Evolutionary conservation across 2,113 vertebrate species (phyloP).

Genomic region (Scatophagus argus): DNA sequence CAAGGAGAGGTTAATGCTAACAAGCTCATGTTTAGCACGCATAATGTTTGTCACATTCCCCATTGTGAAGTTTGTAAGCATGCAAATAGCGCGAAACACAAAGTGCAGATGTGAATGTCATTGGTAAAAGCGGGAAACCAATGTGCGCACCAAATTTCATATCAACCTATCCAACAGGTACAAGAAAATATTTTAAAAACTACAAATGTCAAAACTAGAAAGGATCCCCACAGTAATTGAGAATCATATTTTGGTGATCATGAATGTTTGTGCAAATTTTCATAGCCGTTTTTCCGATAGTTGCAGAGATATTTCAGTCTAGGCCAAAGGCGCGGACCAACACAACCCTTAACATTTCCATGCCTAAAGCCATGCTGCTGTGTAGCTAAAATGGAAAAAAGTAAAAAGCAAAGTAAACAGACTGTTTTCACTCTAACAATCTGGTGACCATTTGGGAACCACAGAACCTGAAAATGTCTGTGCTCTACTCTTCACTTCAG

Average conservation of each 20-base stretch:
- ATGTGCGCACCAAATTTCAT: no score
- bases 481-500: neutral
- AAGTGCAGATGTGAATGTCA: no score
- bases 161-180: no score
- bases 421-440: neutral
- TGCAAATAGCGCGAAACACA: no score
- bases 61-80: no score
- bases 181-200: no score
- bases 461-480: no score
- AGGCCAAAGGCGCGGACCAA: neutral
- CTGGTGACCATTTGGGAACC: neutral
- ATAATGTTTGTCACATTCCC: neutral
- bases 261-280: neutral
- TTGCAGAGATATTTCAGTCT: neutral
- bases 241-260: neutral
- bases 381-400: neutral
- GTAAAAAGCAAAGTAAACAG: no score
- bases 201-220: neutral
- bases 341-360: neutral
- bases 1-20: no score
- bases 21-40: neutral
- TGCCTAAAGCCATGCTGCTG: neutral
- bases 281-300: neutral
- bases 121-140: no score
- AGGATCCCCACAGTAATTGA: neutral